Base-by-base conservation (phyloP, 1,140 invertebrate genomes). In the Drosophila sproati region DNA sequence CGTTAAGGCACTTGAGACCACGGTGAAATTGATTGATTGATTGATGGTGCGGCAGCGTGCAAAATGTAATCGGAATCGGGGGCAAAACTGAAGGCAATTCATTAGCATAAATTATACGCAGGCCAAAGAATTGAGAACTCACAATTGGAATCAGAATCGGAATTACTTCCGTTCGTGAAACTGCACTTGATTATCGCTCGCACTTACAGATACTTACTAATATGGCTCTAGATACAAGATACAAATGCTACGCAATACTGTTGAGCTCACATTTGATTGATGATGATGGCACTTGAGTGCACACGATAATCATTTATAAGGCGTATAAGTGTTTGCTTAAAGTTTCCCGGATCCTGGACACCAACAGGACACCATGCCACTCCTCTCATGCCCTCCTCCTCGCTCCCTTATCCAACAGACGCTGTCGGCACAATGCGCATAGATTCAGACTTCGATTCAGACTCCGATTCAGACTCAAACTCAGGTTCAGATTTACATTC, bases 81-180 rank as follows among this genome's bases (percentile, higher is more conserved):
- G 20, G 20, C 29, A 20, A 54, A 37, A 28, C 10, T 12, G 10
- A 50, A 29, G 48, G 61, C 75, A 64, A 78, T 86, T 86, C 75
- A 86, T 86, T 81, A 86, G 71, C 82, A 86, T 86, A 86, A 86
- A 86, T 86, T 78, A 86, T 67, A 55, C 78, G 68, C 72, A 73
- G 51, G 57, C 50, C 47, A 28, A 5, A 34, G 43, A 3, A 35
- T 1, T 28, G 2, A 6, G 45, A 20, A 20, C 20, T 20, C 20
- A 20, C 20, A 20, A 20, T 20, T 3, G 59, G n/a, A 28, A 28
- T 43, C 41, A 8, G n/a, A 37, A 67, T 35, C 20, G 32, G 4
- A 12, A 48, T 5, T 29, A n/a, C 32, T 73, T 73, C 70, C 70
- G 47, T 55, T 54, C 50, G 35, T 32, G 48, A 67, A 77, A 47